Evolutionary conservation across 2,113 vertebrate species (phyloP).

Genomic region (Pogonocichla stellata): DNA sequence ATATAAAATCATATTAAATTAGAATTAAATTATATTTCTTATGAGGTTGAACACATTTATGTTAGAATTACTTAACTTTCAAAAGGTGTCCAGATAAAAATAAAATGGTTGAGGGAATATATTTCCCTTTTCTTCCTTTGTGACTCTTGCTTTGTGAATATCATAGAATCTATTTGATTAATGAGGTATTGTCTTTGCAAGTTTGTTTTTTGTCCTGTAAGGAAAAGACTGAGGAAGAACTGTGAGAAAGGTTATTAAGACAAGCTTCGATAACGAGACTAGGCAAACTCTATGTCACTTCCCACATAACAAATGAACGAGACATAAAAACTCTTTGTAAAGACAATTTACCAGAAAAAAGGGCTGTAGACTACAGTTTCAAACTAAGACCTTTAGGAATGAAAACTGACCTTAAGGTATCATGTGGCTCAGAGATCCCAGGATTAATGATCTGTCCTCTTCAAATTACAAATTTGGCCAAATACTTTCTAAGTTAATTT

Average conservation of each 20-base stretch:
- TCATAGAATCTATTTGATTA: conserved; percentile 59
- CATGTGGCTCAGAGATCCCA: background rate
- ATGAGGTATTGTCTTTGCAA: conserved; percentile 39
- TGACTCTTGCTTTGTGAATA: too few species aligned
- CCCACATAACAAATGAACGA: background rate
- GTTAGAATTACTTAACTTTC: background rate
- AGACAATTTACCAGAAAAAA: background rate
- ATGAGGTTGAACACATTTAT: background rate
- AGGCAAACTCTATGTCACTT: background rate
- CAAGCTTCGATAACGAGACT: background rate
- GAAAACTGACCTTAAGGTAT: background rate
- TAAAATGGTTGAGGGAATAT: background rate
- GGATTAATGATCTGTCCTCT: background rate
- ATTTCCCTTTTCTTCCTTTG: conserved; percentile 11
- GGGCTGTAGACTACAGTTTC: background rate
- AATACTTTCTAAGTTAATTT: background rate
- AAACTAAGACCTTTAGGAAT: background rate
- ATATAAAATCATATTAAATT: background rate
- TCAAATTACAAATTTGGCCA: background rate
- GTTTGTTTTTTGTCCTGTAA: conserved; percentile 40
- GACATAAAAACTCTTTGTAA: background rate
- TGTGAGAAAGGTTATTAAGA: conserved; percentile 10
- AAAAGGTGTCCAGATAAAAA: background rate
- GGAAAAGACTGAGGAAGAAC: background rate
- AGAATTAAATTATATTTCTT: conserved; percentile 15